Conservation (phyloP, 2,113 vertebrate genomes). For the Gasterosteus nipponicus region DNA sequence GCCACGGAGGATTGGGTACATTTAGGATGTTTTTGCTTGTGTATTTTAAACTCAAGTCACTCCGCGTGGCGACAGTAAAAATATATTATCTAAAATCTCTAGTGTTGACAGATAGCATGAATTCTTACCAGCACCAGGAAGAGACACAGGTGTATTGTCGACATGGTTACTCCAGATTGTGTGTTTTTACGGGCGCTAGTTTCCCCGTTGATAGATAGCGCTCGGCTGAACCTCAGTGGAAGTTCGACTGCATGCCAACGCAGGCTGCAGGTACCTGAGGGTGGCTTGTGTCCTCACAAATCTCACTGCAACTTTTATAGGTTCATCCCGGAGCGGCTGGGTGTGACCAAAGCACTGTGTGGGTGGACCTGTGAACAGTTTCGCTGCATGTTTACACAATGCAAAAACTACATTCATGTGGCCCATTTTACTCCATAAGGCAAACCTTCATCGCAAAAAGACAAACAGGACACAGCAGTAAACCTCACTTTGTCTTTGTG, state of each 20-base stretch:
- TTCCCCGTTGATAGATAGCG: not conserved
- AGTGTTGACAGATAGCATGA: not conserved
- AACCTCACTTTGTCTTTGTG: not conserved
- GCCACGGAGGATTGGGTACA: not conserved
- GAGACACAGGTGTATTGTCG: constrained; percentile 16
- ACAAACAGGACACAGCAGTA: not conserved
- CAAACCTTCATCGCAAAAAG: not conserved
- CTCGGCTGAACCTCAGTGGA: not conserved
- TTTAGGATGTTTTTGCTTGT: not conserved
- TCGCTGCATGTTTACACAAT: not conserved
- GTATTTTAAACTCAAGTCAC: not conserved
- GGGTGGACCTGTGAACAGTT: not conserved
- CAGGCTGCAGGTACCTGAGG: not conserved
- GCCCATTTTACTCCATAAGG: not conserved
- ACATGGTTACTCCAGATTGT: constrained; percentile 36
- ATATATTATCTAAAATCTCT: not conserved
- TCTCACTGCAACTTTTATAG: not conserved
- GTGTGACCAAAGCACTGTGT: not conserved
- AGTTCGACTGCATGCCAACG: not conserved
- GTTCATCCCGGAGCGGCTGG: not conserved
- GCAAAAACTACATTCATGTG: too few species aligned
- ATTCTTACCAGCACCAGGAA: constrained; percentile 64
- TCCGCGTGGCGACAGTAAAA: not conserved
- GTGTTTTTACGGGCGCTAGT: not conserved
- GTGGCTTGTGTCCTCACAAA: not conserved